Evolutionary conservation across 2,888 invertebrate genomes (phyloP).

Genomic region (Alloplasta piceator): DNA sequence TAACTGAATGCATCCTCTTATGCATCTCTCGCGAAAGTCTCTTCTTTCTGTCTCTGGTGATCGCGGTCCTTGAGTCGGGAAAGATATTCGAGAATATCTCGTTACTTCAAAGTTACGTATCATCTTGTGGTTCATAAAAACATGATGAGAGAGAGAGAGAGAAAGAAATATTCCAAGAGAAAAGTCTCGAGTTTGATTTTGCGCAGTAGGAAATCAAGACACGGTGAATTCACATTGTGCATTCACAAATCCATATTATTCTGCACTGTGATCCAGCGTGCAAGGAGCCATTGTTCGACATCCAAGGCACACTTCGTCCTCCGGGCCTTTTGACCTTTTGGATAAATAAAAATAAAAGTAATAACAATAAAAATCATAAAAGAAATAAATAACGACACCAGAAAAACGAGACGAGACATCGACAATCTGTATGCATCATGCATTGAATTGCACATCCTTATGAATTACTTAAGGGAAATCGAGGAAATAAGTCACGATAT

Average conservation of each 20-base stretch:
- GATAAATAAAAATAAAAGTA: slow-evolving; percentile 30
- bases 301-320: slow-evolving; percentile 50
- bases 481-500: too few relatives aligned
- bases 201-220: slow-evolving; percentile 47
- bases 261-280: slow-evolving; percentile 16
- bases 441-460: slow-evolving; percentile 47
- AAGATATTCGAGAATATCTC: slow-evolving; percentile 47
- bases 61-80: slow-evolving; percentile 5
- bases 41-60: slow-evolving; percentile 29
- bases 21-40: slow-evolving; percentile 57
- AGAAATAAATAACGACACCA: slow-evolving; percentile 20
- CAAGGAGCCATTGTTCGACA: slow-evolving; percentile 60
- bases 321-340: slow-evolving; percentile 59
- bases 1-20: slow-evolving; percentile 53
- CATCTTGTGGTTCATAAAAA: slow-evolving; percentile 21
- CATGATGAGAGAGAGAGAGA: neutral
- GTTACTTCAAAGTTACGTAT: slow-evolving; percentile 55
- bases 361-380: slow-evolving; percentile 1
- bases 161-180: slow-evolving; percentile 6
- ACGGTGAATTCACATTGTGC: slow-evolving; percentile 40
- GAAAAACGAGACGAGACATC: slow-evolving; percentile 43
- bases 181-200: slow-evolving; percentile 20
- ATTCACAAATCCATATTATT: slow-evolving; percentile 48
- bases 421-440: slow-evolving; percentile 38
- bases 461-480: slow-evolving; percentile 17